Conservation (phyloP, 2,888 invertebrate species). For the Megalurothrips usitatus region DNA sequence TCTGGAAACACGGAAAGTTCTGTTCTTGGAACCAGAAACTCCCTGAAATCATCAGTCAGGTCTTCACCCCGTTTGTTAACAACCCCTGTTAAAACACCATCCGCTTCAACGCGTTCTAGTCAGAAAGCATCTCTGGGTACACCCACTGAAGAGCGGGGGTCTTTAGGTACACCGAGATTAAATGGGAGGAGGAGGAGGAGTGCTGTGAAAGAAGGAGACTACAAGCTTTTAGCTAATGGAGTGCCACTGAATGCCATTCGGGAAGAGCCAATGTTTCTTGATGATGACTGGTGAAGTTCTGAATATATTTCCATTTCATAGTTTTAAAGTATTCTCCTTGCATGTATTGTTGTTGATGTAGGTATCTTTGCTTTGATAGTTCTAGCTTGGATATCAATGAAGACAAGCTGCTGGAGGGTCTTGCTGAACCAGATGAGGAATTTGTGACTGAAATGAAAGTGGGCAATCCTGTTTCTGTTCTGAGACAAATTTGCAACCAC, state of each 20-base stretch:
- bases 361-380: not conserved
- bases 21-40: not conserved
- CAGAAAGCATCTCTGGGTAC: no score
- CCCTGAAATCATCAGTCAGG: not conserved
- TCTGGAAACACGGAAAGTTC: not conserved
- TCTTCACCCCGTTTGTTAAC: not conserved
- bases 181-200: not conserved
- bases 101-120: no score
- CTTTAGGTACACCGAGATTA: not conserved
- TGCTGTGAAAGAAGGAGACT: not conserved
- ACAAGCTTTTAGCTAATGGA: not conserved
- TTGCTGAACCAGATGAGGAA: not conserved
- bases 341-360: not conserved
- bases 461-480: slow-evolving; percentile 49
- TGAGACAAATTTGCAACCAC: slow-evolving; percentile 60
- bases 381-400: not conserved
- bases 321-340: not conserved
- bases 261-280: not conserved
- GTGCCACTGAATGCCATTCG: not conserved
- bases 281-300: not conserved
- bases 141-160: no score
- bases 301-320: not conserved
- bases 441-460: slow-evolving; percentile 41
- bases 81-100: not conserved
- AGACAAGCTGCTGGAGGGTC: not conserved